Evolutionary conservation across 2,888 invertebrate genomes (phyloP).

Genomic region (Drosophila kanekoi): DNA sequence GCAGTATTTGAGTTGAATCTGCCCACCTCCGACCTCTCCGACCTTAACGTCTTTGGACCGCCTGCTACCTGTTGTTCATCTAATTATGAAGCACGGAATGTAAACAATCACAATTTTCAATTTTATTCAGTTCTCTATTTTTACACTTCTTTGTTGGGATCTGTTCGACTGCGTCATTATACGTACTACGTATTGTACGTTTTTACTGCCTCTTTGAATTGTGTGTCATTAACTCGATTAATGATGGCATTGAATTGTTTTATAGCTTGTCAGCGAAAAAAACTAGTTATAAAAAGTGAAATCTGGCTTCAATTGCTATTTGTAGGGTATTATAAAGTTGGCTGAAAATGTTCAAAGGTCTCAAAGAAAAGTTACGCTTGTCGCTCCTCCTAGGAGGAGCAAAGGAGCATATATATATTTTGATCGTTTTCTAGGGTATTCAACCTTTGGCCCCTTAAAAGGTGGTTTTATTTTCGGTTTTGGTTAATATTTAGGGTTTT

Average conservation of each 20-base stretch:
- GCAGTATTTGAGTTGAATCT: not conserved
- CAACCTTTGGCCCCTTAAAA: no score
- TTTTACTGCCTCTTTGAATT: conserved; percentile 29
- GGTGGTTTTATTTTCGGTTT: no score
- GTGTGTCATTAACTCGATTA: conserved; percentile 44
- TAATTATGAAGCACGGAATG: conserved; percentile 20
- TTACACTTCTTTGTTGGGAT: not conserved
- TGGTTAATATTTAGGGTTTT: not conserved
- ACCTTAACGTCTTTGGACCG: not conserved
- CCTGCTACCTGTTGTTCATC: conserved; percentile 33
- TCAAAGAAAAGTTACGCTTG: not conserved
- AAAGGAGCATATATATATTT: no score
- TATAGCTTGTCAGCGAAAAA: conserved; percentile 41
- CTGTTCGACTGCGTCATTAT: conserved; percentile 10
- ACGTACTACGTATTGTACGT: conserved; percentile 4
- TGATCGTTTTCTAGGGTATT: not conserved
- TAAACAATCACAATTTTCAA: conserved; percentile 38
- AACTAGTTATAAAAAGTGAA: conserved; percentile 65
- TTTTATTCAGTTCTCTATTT: conserved; percentile 16
- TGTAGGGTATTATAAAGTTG: conserved; percentile 13
- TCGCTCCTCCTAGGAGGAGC: not conserved
- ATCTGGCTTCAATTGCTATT: conserved; percentile 40
- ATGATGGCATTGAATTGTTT: conserved; percentile 71
- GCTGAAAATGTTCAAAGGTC: not conserved
- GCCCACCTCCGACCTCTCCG: not conserved